Conservation (phyloP, 2,113 vertebrate genomes). For the Ciconia maguari region DNA sequence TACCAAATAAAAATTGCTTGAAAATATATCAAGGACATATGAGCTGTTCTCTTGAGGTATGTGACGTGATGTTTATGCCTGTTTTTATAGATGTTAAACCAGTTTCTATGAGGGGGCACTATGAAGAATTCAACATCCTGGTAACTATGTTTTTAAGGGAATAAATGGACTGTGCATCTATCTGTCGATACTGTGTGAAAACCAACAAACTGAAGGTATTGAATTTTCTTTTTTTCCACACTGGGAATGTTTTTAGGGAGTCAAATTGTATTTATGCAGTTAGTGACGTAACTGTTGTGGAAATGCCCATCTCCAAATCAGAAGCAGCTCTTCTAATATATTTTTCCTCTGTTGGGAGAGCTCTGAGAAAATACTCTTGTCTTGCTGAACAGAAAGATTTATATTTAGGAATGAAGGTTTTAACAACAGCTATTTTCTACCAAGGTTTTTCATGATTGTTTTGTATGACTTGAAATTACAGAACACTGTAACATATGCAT, state of each 20-base stretch:
- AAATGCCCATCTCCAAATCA: neutral
- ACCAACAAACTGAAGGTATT: neutral
- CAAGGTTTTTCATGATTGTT: neutral
- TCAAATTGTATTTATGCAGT: neutral
- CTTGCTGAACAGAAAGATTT: neutral
- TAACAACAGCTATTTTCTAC: neutral
- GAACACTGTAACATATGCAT: neutral
- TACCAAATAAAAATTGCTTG: slow-evolving; percentile 60
- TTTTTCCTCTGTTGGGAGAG: neutral
- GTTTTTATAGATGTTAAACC: slow-evolving; percentile 38
- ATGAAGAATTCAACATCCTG: neutral
- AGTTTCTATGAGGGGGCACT: neutral
- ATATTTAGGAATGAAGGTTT: neutral
- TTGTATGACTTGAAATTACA: neutral
- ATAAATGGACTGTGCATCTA: neutral
- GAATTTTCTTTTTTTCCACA: neutral
- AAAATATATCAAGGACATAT: slow-evolving; percentile 50
- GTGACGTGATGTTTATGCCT: slow-evolving; percentile 26
- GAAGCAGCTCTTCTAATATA: neutral
- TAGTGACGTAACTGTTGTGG: neutral
- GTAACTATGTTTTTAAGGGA: neutral
- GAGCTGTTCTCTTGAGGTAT: neutral
- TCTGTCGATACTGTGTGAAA: neutral
- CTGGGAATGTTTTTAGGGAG: neutral
- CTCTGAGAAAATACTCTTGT: neutral